Evolutionary conservation across 2,113 vertebrate genomes (phyloP).

Genomic region (Gorsachius goisagi): DNA sequence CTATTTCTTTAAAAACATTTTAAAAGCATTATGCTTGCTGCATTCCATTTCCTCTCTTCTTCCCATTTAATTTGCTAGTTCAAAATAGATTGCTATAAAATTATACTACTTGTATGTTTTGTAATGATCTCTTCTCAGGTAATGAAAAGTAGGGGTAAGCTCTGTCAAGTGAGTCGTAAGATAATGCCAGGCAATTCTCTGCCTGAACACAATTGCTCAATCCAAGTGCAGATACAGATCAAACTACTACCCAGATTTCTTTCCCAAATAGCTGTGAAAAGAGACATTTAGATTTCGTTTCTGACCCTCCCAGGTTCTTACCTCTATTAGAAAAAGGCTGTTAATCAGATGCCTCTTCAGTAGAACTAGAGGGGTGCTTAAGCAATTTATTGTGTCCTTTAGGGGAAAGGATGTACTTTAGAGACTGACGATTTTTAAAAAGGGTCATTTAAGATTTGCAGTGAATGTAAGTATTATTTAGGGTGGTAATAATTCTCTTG

Average conservation of each 20-base stretch:
- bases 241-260: slow-evolving; percentile 29
- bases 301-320: slow-evolving; percentile 41
- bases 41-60: slow-evolving; percentile 53
- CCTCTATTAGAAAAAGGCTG: slow-evolving; percentile 17
- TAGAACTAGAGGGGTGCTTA: neutral
- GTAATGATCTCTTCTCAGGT: slow-evolving; percentile 63
- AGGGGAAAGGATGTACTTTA: slow-evolving; percentile 17
- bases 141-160: slow-evolving; percentile 64
- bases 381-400: slow-evolving; percentile 34
- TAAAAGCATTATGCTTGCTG: slow-evolving; percentile 12
- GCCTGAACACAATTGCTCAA: slow-evolving; percentile 51
- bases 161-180: slow-evolving; percentile 66
- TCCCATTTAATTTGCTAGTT: slow-evolving; percentile 55
- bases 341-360: slow-evolving; percentile 49
- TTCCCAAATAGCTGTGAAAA: slow-evolving; percentile 37
- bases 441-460: slow-evolving; percentile 57
- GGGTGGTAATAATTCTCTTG: slow-evolving; percentile 47
- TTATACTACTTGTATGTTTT: slow-evolving; percentile 63
- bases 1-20: slow-evolving; percentile 42
- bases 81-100: slow-evolving; percentile 65
- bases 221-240: slow-evolving; percentile 53
- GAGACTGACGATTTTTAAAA: slow-evolving; percentile 34
- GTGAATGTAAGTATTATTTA: slow-evolving; percentile 65
- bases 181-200: slow-evolving; percentile 64
- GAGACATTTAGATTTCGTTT: slow-evolving; percentile 30